Evolutionary conservation across 2,888 invertebrate genomes (phyloP), one percentile per base, ranked within the genome.

Genomic region (Drosophila subsilvestris): DNA sequence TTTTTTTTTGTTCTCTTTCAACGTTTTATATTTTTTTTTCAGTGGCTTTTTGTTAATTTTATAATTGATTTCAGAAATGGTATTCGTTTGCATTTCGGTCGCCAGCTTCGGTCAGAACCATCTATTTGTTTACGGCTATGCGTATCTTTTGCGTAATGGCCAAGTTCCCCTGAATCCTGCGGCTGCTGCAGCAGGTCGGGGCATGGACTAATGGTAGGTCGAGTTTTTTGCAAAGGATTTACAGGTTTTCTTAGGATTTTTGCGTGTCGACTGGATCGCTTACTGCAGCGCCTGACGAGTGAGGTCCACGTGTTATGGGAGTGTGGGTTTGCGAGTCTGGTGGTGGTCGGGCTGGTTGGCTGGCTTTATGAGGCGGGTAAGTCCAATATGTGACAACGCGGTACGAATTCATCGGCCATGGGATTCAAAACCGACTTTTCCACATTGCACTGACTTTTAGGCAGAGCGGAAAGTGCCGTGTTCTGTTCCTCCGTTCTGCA

Each of bases 331-430:
- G 70, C 55, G 47, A 55, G 42, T 56, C 56, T 73, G 58, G 7
- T 68, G 74, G 76, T 79, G 70, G 75, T 87, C 53, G 54, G 61
- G 74, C 44, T 12, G 14, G 43, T 14, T 22, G 43, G 77, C 57
- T 61, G 56, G 60, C 72, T 74, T 90, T 91, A 91, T 63, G 91
- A 91, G 74, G 89, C 82, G 48, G 86, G 86, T 58, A 90, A 80
- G 59, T 90, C 91, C 54, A 92, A 78, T 60, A 91, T 80, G 63
- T 87, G 90, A 78, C 85, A 81, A 67, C 81, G 90, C 78, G 97
- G 97, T 63, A 97, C 94, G 88, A 97, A 97, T 92, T 97, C 97
- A 0, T 96, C 96, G 1, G 97, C 97, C 79, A 97, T 93, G 0
- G 97, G 97, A 93, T 97, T 97, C 67, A 97, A 93, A 45, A 95